A percentile compares a stretch with the other conserved stretches of the same genome.
Evolutionary conservation across 2,888 invertebrate genomes (phyloP).

Genomic region (Zygaena filipendulae): DNA sequence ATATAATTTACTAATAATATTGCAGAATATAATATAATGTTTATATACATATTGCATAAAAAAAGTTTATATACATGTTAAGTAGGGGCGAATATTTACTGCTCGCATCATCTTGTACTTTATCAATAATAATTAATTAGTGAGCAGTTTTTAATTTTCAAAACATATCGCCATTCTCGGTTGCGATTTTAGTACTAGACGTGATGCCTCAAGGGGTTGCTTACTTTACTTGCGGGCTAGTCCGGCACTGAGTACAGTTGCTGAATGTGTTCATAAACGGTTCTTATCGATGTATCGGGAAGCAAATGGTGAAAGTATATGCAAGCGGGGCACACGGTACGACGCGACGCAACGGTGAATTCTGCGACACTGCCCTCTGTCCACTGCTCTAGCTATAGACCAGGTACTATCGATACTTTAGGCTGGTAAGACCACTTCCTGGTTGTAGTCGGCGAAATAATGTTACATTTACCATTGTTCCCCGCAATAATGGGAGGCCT

Average conservation of each 20-base stretch:
- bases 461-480: conserved; percentile 18
- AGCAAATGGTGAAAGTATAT: conserved; percentile 59
- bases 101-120: too few relatives aligned
- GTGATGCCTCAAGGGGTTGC: background rate
- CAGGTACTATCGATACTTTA: conserved; percentile 21
- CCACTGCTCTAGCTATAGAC: conserved; percentile 35
- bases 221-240: conserved; percentile 14
- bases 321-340: conserved; percentile 46
- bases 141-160: too few relatives aligned
- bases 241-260: conserved; percentile 25
- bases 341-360: conserved; percentile 42
- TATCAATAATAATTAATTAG: too few relatives aligned
- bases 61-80: too few relatives aligned
- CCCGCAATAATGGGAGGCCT: too few relatives aligned
- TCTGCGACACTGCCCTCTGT: conserved; percentile 55
- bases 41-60: too few relatives aligned
- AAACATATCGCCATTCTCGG: too few relatives aligned
- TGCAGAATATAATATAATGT: too few relatives aligned
- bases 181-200: conserved; percentile 7
- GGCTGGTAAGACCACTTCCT: conserved; percentile 23
- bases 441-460: conserved; percentile 23
- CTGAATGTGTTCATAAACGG: too few relatives aligned
- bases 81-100: too few relatives aligned
- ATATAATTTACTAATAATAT: too few relatives aligned
- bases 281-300: conserved; percentile 42